phyloP scores from a whole-genome alignment of 2,888 invertebrate species.

The Cheilosia scutellata region DNA sequence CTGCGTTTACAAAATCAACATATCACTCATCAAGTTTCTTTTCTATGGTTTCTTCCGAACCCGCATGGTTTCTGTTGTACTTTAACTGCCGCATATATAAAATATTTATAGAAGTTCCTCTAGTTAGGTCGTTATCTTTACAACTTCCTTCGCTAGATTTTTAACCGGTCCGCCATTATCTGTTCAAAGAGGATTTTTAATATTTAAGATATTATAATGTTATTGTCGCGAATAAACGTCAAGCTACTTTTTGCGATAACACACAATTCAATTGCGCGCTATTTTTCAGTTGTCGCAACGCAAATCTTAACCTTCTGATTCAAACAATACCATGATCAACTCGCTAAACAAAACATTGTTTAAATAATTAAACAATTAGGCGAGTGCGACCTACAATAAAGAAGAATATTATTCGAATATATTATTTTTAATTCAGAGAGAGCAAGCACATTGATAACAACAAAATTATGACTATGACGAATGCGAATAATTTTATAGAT shows the following conservation, averaged over 20 bases:
- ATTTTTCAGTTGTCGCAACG: neutral
- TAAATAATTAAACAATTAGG: slow-evolving; percentile 14
- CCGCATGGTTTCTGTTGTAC: neutral
- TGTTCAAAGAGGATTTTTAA: slow-evolving; percentile 15
- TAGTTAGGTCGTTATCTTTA: slow-evolving; percentile 37
- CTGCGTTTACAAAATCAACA: neutral
- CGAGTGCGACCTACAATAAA: slow-evolving; percentile 9
- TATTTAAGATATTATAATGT: slow-evolving; percentile 1
- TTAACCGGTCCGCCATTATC: slow-evolving; percentile 19
- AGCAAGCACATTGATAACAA: slow-evolving; percentile 63
- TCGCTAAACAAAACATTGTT: neutral
- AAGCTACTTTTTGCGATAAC: slow-evolving; percentile 47
- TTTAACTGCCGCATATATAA: no score
- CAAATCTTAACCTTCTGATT: neutral
- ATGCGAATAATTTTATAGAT: slow-evolving; percentile 34
- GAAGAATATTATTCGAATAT: neutral
- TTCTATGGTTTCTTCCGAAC: slow-evolving; percentile 14
- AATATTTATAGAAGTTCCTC: neutral
- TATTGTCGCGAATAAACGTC: slow-evolving; percentile 11
- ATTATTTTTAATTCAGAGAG: slow-evolving; percentile 16
- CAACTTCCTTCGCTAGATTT: slow-evolving; percentile 38
- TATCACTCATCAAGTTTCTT: neutral
- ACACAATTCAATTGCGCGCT: slow-evolving; percentile 21
- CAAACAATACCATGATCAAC: neutral
- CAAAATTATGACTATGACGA: neutral